Evolutionary conservation across 2,113 vertebrate genomes (phyloP).

Genomic region (Phaetusa simplex): DNA sequence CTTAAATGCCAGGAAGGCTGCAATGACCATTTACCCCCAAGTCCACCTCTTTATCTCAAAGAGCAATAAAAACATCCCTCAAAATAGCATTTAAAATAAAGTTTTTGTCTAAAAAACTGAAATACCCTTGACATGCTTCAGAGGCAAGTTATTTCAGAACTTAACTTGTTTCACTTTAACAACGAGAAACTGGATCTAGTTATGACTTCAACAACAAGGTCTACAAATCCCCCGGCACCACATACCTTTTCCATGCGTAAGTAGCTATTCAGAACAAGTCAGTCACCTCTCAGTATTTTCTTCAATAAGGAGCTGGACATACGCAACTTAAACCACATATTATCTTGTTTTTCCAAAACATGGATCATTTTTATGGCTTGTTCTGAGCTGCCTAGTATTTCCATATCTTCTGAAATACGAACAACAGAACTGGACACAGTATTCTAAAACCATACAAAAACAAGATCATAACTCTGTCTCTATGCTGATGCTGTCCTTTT

Average conservation of each 20-base stretch:
- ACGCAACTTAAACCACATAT: neutral
- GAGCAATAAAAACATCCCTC: neutral
- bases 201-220: neutral
- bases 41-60: neutral
- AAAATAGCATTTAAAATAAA: neutral
- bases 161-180: neutral
- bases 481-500: neutral
- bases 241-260: constrained; percentile 3
- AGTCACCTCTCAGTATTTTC: neutral
- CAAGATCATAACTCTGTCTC: neutral
- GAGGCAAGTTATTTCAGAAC: neutral
- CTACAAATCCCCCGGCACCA: neutral
- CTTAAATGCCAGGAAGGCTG: neutral
- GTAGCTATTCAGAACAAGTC: constrained; percentile 6
- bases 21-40: neutral
- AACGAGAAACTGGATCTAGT: neutral
- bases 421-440: neutral
- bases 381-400: neutral
- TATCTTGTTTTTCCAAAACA: neutral
- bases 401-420: neutral
- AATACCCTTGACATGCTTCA: neutral
- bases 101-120: neutral
- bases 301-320: neutral
- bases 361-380: neutral
- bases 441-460: neutral